phyloP scores from a whole-genome alignment of 2,888 invertebrate genomes.

The Macrophya annulata region DNA sequence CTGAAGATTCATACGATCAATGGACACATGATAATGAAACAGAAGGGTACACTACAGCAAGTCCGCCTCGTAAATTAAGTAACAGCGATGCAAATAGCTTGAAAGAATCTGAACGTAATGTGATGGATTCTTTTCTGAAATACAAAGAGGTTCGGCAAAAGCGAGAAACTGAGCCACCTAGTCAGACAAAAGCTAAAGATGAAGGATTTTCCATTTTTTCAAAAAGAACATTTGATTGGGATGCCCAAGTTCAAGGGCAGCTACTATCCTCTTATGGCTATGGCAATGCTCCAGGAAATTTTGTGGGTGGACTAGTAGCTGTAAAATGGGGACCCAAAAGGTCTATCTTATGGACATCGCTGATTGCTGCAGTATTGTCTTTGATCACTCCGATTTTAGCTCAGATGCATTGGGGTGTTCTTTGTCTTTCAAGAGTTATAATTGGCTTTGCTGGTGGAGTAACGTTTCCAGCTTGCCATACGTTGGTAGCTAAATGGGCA shows the following conservation, averaged over 20 bases:
- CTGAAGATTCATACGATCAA: slow-evolving; percentile 20
- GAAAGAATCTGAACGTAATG: slow-evolving; percentile 6
- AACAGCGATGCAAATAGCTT: background rate
- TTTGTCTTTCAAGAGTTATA: slow-evolving; percentile 67
- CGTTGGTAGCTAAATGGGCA: slow-evolving; percentile 87
- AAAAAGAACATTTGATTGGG: slow-evolving; percentile 69
- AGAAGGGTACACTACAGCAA: background rate
- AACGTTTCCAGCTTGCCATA: slow-evolving; percentile 85
- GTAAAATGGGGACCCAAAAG: slow-evolving; percentile 69
- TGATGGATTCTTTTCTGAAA: background rate
- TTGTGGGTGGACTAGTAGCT: slow-evolving; percentile 72
- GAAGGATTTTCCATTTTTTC: slow-evolving; percentile 60
- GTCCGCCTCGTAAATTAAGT: background rate
- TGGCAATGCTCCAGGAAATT: slow-evolving; percentile 74
- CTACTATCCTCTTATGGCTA: slow-evolving; percentile 72
- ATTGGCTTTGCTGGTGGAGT: slow-evolving; percentile 80
- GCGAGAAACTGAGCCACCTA: slow-evolving; percentile 1
- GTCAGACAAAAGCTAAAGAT: slow-evolving; percentile 32
- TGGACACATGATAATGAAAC: slow-evolving; percentile 29
- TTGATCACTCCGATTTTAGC: slow-evolving; percentile 70
- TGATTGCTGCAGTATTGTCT: slow-evolving; percentile 66
- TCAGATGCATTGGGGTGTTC: slow-evolving; percentile 69
- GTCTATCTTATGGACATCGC: slow-evolving; percentile 71
- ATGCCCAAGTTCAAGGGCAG: slow-evolving; percentile 69
- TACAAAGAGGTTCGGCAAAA: background rate